Base-by-base conservation (phyloP, 2,113 vertebrate genomes). In the Tachuris rubrigastra region DNA sequence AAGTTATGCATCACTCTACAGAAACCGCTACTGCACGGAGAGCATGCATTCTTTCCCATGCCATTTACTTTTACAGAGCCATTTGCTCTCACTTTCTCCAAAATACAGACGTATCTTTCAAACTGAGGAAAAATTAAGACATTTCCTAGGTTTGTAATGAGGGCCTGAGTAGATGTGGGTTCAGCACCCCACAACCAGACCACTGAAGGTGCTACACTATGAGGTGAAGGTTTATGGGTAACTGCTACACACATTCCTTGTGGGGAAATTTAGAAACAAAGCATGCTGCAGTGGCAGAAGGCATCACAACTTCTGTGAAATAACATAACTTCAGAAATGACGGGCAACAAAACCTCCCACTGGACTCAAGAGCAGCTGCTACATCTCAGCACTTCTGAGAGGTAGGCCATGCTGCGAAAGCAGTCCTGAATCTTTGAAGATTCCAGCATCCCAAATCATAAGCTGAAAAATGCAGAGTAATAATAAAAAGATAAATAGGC, bases 401-500 rank as follows among this genome's bases (percentile, higher is more conserved):
- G 28, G 17, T 31, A 68, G 28, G 25, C n/a, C 53, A 56, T 2
- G 4, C 27, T 89, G 66, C 27, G 52, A 49, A 85, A 60, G 53
- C 28, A 62, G 28, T 33, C 33, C 42, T 1, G 14, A 56, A 73
- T 37, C 19, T 82, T 55, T 68, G 56, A 66, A 89, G 37, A 75
- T 37, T 59, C 31, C 68, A 88, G 25, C 44, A 87, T 49, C 39
- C 27, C 35, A 66, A 83, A 24, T 30, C 25, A 62, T 31, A 78
- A 76, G 24, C 20, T 69, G 50, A 83, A 88, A 87, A 88, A 89
- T 50, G 24, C 14, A 52, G 30, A 21, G 31, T 30, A 49, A 39
- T 25, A 88, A 76, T 14, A 83, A 88, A 50, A 93, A 69, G 41
- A 87, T n/a, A 96, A 91, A 92, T 39, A 79, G 94, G 28, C 33